phyloP scores from a whole-genome alignment of 2,113 vertebrate genomes.

The Ellobius talpinus region DNA sequence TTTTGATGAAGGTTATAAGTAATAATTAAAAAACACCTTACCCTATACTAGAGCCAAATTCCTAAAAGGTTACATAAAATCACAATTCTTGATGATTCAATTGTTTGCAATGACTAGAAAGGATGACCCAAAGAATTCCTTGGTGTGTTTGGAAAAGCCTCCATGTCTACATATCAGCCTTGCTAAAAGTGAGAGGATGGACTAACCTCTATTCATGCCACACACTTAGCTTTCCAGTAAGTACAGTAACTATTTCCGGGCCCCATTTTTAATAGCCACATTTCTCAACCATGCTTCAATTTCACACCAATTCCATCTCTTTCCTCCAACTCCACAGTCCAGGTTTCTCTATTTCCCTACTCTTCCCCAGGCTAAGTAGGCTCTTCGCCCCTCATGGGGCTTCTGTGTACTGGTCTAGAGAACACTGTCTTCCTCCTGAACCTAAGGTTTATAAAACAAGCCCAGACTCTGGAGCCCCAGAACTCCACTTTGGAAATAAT shows the following conservation, averaged over 20 bases:
- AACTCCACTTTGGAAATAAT: conserved; percentile 38
- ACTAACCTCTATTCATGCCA: not conserved
- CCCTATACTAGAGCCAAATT: conserved; percentile 45
- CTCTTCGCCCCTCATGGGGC: not conserved
- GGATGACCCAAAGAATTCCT: not conserved
- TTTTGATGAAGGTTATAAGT: conserved; percentile 35
- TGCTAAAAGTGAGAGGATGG: conserved; percentile 21
- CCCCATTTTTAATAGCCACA: not conserved
- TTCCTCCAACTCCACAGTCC: not conserved
- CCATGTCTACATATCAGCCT: not conserved
- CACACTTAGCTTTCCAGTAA: conserved; percentile 24
- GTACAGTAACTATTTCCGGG: not conserved
- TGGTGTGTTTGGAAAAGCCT: not conserved
- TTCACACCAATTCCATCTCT: conserved; percentile 16
- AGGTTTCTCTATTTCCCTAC: not conserved
- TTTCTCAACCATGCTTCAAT: conserved; percentile 42
- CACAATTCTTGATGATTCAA: conserved; percentile 33
- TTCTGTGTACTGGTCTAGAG: not conserved
- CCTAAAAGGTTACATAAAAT: conserved; percentile 36
- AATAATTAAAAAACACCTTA: conserved; percentile 15
- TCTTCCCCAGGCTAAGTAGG: not conserved
- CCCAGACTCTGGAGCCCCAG: not conserved
- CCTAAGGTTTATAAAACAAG: not conserved
- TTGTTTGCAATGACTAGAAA: conserved; percentile 47
- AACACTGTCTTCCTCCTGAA: not conserved